Base-by-base conservation (phyloP, 2,888 invertebrate species). In the Cynaeus angustus region DNA sequence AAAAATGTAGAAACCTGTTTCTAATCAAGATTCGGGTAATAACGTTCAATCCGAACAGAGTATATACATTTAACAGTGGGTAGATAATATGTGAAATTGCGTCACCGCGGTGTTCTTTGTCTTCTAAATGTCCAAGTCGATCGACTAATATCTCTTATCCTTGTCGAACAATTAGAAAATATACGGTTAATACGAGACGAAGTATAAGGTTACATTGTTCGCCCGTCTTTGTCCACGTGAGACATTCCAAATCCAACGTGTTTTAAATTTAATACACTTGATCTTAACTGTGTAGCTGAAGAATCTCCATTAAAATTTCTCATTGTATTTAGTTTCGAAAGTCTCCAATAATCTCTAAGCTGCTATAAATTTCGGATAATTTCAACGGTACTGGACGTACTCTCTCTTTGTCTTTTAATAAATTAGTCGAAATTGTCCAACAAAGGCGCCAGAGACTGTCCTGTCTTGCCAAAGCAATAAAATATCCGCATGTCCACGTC, bases 1-100 rank as follows among this genome's bases (percentile, higher is more conserved):
- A 68, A 68, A 71, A 70, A 70, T 66, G 71, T 62, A 50, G 66
- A 75, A 80, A 80, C 80, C 79, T 75, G 80, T 81, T 80, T 74
- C 73, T 78, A 79, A 80, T 80, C 79, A 77, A 77, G 77, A 75
- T 79, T 79, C 74, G 74, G 73, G 78, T 78, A 77, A 78, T 79
- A 76, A 78, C 71, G 75, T 75, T 77, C 73, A 69, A 71, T 72
- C 66, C 66, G 55, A 48, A 45, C 67, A 59, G 70, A 69, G 68
- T 66, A 58, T 74, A 74, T 71, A 71, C 71, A 62, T 70, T 68
- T 48, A 55, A 64, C 58, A 71, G 74, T 75, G 76, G 74, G 71
- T 69, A 72, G 73, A 73, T 74, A 71, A 61, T 71, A 71, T 64
- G 59, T 71, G 56, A 74, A 71, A 71, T 70, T 71, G 64, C 70